phyloP scores from a whole-genome alignment of 2,888 invertebrate genomes.

The Limnephilus auricula region DNA sequence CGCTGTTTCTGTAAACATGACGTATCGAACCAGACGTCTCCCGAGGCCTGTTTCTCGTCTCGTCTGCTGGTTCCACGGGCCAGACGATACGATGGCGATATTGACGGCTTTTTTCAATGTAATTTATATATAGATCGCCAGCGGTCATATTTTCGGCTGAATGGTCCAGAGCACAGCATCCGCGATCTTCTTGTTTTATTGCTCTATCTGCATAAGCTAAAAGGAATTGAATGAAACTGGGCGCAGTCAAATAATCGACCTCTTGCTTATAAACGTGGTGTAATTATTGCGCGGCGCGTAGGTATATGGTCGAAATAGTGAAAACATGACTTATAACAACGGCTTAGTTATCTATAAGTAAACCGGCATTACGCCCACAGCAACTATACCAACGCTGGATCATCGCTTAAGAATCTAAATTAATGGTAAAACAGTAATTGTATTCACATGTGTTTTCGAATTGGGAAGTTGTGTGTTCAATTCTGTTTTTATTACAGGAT shows the following conservation, averaged over 20 bases:
- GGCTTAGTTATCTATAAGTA: no score
- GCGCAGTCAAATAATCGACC: neutral
- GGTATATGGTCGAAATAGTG: no score
- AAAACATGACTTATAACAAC: no score
- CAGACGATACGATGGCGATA: neutral
- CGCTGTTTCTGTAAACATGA: neutral
- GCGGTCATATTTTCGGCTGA: neutral
- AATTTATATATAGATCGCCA: neutral
- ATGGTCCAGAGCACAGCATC: neutral
- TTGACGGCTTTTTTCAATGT: neutral
- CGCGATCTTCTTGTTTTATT: neutral
- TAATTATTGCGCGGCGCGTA: no score
- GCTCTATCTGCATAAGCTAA: neutral
- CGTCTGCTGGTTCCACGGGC: no score
- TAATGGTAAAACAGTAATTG: no score
- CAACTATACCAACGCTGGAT: no score
- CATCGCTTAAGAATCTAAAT: no score
- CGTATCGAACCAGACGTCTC: neutral
- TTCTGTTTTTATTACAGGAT: no score
- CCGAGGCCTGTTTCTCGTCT: neutral
- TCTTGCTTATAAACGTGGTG: neutral
- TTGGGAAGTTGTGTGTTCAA: no score
- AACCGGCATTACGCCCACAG: no score
- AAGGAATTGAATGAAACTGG: neutral
- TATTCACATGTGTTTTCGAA: no score